Conservation (phyloP, 2,797 vertebrate genomes). For the Anguilla megastoma region DNA sequence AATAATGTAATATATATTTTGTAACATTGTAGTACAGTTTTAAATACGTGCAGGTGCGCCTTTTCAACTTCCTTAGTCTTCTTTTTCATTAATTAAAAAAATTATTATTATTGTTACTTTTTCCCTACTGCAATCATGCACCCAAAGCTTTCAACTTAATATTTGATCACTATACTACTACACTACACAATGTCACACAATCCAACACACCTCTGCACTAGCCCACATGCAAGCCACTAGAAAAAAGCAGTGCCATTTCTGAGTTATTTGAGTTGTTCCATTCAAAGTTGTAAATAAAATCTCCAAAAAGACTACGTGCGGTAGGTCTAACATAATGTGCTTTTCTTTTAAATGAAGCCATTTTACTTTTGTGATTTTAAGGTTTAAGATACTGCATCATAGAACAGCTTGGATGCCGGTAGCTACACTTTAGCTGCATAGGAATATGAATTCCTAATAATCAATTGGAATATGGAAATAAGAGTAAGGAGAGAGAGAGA, state of each 20-base stretch:
- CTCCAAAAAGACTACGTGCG: no score
- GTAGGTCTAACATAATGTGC: neutral
- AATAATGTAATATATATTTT: neutral
- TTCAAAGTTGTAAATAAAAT: neutral
- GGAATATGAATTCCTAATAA: neutral
- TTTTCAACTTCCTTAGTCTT: neutral
- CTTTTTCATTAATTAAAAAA: neutral
- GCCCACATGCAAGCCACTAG: neutral
- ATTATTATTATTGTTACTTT: no score
- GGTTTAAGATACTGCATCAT: neutral
- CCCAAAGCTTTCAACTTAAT: neutral
- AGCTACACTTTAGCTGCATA: neutral
- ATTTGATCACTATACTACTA: neutral
- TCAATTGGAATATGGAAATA: neutral
- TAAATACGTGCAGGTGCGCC: neutral
- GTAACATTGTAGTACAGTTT: neutral
- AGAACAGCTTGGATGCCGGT: neutral
- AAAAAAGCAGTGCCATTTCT: neutral
- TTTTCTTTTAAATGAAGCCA: neutral
- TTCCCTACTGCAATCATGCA: neutral
- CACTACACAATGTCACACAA: neutral
- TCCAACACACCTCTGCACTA: neutral
- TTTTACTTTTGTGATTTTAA: neutral
- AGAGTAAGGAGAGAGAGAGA: neutral
- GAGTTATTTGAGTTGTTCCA: neutral